These are phyloP conservation scores for Macroteleia sp. DNA, from an alignment of 2,888 invertebrate species.

Conservation along the genomic window DNA sequence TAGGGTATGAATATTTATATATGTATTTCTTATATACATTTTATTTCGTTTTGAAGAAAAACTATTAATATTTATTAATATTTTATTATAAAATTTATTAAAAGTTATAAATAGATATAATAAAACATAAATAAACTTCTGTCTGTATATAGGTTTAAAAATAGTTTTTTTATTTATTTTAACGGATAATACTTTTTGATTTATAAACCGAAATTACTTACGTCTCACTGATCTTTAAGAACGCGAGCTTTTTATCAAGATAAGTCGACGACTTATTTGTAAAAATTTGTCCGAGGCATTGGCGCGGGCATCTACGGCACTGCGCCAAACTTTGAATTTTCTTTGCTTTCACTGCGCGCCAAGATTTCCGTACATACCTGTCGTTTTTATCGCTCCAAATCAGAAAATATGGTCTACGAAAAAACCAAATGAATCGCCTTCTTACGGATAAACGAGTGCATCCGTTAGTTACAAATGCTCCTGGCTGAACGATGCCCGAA, in stretches of 20 bases:
- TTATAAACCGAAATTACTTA: background rate
- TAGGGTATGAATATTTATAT: no score
- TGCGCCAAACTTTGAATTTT: constrained; percentile 39
- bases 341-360: constrained; percentile 37
- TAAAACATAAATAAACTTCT: no score
- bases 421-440: constrained; percentile 39
- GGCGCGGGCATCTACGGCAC: constrained; percentile 32
- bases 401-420: constrained; percentile 41
- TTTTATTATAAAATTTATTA: no score
- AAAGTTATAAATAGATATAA: no score
- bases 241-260: background rate
- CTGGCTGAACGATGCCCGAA: background rate
- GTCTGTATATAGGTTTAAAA: no score
- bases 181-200: background rate
- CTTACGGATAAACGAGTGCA: constrained; percentile 28
- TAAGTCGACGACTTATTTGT: constrained; percentile 24
- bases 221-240: background rate
- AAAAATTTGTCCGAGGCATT: constrained; percentile 22
- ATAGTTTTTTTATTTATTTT: no score
- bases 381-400: constrained; percentile 52
- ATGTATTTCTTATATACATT: no score
- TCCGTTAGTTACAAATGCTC: constrained; percentile 9
- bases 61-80: no score
- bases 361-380: constrained; percentile 52
- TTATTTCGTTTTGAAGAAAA: no score